Percentiles rank a stretch among this genome's conserved stretches.
Conservation (phyloP, 2,113 vertebrate genomes). For the Lepus europaeus region DNA sequence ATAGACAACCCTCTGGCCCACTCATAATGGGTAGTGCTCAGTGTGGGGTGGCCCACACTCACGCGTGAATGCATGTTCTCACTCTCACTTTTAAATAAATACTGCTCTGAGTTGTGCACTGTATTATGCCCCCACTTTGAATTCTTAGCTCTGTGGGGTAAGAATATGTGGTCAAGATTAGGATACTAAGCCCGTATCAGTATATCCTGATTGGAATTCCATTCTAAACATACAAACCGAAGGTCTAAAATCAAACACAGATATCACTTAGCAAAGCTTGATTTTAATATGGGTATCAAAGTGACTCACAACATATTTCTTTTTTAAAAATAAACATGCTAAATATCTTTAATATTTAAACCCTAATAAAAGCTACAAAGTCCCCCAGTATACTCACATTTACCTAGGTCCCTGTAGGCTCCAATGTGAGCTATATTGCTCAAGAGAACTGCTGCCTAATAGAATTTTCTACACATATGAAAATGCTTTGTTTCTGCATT, state of each 20-base stretch:
- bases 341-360: not conserved
- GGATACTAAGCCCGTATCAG: no score
- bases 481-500: not conserved
- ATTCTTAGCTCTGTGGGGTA: no score
- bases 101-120: no score
- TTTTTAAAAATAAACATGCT: not conserved
- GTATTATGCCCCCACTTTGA: no score
- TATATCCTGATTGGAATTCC: not conserved
- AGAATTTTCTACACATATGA: not conserved
- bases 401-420: not conserved
- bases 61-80: no score
- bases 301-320: not conserved
- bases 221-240: not conserved
- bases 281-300: not conserved
- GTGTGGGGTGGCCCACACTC: no score
- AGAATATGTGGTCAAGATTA: no score
- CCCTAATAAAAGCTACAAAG: not conserved
- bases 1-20: no score
- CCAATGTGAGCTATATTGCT: not conserved
- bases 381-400: not conserved
- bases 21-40: no score
- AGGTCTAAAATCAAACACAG: slow-evolving; percentile 24
- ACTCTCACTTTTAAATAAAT: no score
- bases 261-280: slow-evolving; percentile 5
- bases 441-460: not conserved